Conservation (phyloP, 2,797 vertebrate genomes). For the Trematomus bernacchii region DNA sequence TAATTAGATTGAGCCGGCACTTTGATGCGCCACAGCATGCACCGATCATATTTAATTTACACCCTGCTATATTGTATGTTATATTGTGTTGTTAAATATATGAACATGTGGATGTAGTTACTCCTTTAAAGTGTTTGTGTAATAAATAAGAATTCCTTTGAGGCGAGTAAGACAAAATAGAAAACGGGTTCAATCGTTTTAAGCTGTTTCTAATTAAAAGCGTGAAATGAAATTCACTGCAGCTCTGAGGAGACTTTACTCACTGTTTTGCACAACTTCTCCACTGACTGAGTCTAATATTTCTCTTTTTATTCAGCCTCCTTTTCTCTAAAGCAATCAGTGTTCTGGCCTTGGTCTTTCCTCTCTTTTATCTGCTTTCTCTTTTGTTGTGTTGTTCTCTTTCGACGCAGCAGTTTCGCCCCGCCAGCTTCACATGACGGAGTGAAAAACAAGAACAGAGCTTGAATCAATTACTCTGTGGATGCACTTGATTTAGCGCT, state of each 20-base stretch:
- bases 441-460: constrained; percentile 57
- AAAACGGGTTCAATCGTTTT: constrained; percentile 3
- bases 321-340: constrained; percentile 29
- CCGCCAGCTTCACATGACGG: constrained; percentile 26
- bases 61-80: neutral
- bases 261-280: constrained; percentile 4
- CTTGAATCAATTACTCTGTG: constrained; percentile 60
- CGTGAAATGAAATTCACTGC: neutral
- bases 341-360: constrained; percentile 5
- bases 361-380: neutral
- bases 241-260: constrained; percentile 1
- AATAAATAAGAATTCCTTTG: neutral
- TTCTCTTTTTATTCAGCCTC: neutral
- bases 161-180: constrained; percentile 5
- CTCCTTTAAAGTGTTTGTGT: neutral
- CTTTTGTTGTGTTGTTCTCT: neutral
- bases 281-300: neutral
- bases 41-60: neutral
- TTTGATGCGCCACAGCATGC: neutral
- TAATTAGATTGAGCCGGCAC: neutral
- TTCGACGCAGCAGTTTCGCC: constrained; percentile 33
- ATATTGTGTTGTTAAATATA: constrained; percentile 6
- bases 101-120: constrained; percentile 8
- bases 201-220: constrained; percentile 17
- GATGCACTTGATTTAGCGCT: constrained; percentile 47